Base-by-base conservation (phyloP, 2,797 vertebrate genomes). In the Schizopygopsis pylzovi region DNA sequence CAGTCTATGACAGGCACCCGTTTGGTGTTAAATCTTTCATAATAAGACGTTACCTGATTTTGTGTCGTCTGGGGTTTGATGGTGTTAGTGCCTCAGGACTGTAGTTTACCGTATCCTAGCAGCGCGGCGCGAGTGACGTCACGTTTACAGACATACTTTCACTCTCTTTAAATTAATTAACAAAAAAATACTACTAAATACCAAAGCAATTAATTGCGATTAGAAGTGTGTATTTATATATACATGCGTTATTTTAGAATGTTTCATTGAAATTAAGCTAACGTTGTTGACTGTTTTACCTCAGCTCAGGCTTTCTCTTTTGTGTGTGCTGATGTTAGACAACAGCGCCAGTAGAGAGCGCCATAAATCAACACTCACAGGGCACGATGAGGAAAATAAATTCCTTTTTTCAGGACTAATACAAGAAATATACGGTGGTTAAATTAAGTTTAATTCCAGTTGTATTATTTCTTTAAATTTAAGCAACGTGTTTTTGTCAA, bases 71-170 rank as follows among this genome's bases (percentile, higher is more conserved):
- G 10, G 1, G 28, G n/a, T 67, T 68, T 13, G 47, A 2, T 37
- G 72, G 73, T 41, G 52, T 41, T 52, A n/a, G 16, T 20, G 47
- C 28, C 52, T 18, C 43, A 15, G 68, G 39, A 25, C 28, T 16
- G 28, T 8, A n/a, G 90, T 90, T 91, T 90, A 85, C 77, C 15
- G 91, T 91, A 81, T 84, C 91, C 22, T 90, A 89, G 91, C 91
- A 87, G 18, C 52, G 52, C 22, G 18, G 79, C 18, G 10, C 22
- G 4, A 39, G 22, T 54, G 72, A 84, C 73, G 82, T 65, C 77
- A 63, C n/a, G 39, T 39, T n/a, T 15, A 12, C 33, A 0, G 6
- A 6, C 13, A 41, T 59, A 78, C 22, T 18, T 59, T 10, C n/a
- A 25, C 37, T 56, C 37, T 78, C 13, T 25, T 56, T n/a, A n/a